Evolutionary conservation across 2,888 invertebrate genomes (phyloP).

Genomic region (Epistrophe eligans): DNA sequence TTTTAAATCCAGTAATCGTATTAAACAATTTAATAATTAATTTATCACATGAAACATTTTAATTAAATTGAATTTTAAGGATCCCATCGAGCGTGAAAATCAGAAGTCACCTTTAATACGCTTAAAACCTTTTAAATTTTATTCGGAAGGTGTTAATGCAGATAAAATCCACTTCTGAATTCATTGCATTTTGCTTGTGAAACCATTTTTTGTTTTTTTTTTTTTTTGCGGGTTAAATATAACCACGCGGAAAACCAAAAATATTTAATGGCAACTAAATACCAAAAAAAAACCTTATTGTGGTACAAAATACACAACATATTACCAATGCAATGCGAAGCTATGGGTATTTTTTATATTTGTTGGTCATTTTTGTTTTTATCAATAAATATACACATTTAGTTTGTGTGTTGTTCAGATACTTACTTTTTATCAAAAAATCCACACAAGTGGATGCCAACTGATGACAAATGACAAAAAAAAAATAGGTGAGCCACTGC

Average conservation of each 20-base stretch:
- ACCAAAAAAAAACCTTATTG: conserved; percentile 30
- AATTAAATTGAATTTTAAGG: conserved; percentile 13
- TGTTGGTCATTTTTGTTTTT: background rate
- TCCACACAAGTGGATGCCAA: conserved; percentile 25
- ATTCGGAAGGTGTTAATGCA: conserved; percentile 37
- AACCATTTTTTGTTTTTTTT: background rate
- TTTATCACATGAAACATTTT: background rate
- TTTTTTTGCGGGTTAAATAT: background rate
- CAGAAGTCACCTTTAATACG: conserved; percentile 24
- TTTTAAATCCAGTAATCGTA: background rate
- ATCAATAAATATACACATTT: conserved; percentile 24
- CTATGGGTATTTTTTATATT: background rate
- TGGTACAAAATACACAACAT: conserved; percentile 14
- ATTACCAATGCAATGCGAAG: background rate
- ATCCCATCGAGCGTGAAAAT: conserved; percentile 7
- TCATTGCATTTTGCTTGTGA: background rate
- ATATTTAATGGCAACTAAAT: conserved; percentile 38
- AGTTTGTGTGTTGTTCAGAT: background rate
- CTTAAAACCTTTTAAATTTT: conserved; percentile 26
- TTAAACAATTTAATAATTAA: conserved; percentile 16
- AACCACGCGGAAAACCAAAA: conserved; percentile 26
- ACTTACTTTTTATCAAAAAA: background rate
- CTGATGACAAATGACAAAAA: conserved; percentile 4
- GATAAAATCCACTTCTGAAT: conserved; percentile 16
- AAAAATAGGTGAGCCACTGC: background rate